Evolutionary conservation across 1,140 invertebrate species (phyloP), one percentile per base, ranked within the genome.

Genomic region (Leptinotarsa undecemlineata): DNA sequence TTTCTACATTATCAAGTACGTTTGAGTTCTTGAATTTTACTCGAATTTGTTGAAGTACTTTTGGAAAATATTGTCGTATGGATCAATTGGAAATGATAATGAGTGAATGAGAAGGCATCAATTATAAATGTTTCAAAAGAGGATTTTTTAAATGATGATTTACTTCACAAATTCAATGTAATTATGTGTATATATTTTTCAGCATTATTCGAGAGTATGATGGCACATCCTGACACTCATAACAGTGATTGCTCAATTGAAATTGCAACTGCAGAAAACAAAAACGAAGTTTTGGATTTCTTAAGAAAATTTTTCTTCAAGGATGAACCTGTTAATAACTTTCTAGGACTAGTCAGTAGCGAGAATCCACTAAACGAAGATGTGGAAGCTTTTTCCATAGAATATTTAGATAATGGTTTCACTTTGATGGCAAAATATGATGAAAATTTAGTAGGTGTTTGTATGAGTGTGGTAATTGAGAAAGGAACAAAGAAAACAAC

Each of bases 321-420:
- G 14, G 91, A 93, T 73, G 92, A 93, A 78, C 92, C 92, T 0
- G 83, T 93, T n/a, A 93, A 93, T 82, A 83, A 90, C 3, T 64
- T 20, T 33, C 14, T 64, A 15, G 63, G 88, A 51, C 82, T 92
- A 0, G 85, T 92, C 74, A 89, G 89, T 17, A 88, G 88, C 3
- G 87, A 89, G 20, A 86, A 89, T 19, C 88, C 88, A n/a, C 88
- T 87, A 6, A 92, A 91, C 78, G 4, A 79, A 2, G 90, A 92
- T 77, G 81, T 92, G 17, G 92, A 93, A 77, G 87, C 91, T 3
- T 92, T 91, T 78, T 90, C 90, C 14, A 81, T 86, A 14, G 84
- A 87, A 13, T 86, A 88, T 1, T 82, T 92, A 1, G 81, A 87
- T 15, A 88, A 92, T 76, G 89, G 88, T 57, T 82, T 90, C 2